A percentile compares a stretch with the other conserved stretches of the same genome.
phyloP scores from a whole-genome alignment of 2,113 vertebrate genomes.

The Gallinago undulata region DNA sequence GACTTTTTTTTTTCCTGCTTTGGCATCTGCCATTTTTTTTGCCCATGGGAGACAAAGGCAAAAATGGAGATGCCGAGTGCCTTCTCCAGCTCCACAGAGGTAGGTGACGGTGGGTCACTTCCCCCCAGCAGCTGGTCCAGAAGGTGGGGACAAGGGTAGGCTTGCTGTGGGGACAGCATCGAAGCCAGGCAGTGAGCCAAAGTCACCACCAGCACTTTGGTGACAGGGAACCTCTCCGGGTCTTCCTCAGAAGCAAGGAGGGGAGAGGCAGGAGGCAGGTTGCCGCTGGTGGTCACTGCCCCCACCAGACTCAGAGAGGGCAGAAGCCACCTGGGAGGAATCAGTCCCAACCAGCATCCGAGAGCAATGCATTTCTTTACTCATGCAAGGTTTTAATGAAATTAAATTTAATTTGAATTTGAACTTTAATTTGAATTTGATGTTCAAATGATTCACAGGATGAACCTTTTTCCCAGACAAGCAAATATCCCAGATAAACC shows the following conservation, averaged over 20 bases:
- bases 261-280: not conserved
- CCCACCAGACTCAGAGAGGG: not conserved
- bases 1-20: not conserved
- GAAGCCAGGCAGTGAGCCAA: not conserved
- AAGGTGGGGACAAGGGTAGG: not conserved
- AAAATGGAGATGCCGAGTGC: not conserved
- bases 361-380: not conserved
- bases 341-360: not conserved
- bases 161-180: not conserved
- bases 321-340: not conserved
- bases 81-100: not conserved
- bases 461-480: not conserved
- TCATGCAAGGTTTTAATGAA: not conserved
- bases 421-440: not conserved
- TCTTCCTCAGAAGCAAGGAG: not conserved
- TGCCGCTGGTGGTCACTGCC: not conserved
- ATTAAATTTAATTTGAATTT: not conserved
- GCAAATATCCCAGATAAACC: not conserved
- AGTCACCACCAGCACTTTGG: not conserved
- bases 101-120: rapidly evolving
- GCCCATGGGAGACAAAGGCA: not conserved
- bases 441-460: not conserved
- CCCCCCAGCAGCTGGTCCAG: rapidly evolving
- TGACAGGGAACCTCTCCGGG: not conserved
- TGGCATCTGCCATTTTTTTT: not conserved